Evolutionary conservation across 2,797 vertebrate species (phyloP), one percentile per base, ranked within the genome.

Genomic region (Borostomias antarcticus): DNA sequence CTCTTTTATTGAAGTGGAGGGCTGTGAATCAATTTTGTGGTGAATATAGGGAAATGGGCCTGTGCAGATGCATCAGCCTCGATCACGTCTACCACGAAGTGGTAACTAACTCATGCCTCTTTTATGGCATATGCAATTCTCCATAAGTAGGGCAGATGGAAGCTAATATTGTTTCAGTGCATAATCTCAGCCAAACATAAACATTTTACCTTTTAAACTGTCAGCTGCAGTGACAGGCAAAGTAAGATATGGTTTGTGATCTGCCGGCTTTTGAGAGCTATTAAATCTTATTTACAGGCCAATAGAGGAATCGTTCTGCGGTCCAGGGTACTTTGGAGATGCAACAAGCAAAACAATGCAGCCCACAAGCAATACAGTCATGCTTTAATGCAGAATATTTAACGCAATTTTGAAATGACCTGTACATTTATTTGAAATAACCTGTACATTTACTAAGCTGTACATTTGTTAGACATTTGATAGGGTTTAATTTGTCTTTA

Each of bases 91-190:
- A 77, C 64, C 66, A 66, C 5, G 17, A 69, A 67, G 60, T 69
- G 65, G 58, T 76, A 29, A 71, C 2, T 30, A 57, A 68, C 53
- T 77, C 54, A 52, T 15, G 15, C 5, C 35, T 68, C 29, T 69
- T 69, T 72, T 48, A 15, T 74, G 66, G 43, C 47, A 53, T 23
- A 47, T 72, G 50, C 71, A 69, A 73, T 74, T 29, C 73, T 72
- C 21, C 43, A 29, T 26, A 64, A 67, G 66, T 60, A 66, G 54
- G 30, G 62, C 45, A 81, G 23, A 80, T 72, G 63, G 72, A 75
- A 72, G 43, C 51, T 70, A 66, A 80, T 78, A 68, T 77, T 3
- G 63, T 79, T 77, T 77, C 15, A 72, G 50, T 64, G 60, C 15
- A 17, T 15, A 50, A 52, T 70, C 57, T 77, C 51, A 74, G 56